Evolutionary conservation across 1,140 invertebrate species (phyloP).

Genomic region (Limonius californicus): DNA sequence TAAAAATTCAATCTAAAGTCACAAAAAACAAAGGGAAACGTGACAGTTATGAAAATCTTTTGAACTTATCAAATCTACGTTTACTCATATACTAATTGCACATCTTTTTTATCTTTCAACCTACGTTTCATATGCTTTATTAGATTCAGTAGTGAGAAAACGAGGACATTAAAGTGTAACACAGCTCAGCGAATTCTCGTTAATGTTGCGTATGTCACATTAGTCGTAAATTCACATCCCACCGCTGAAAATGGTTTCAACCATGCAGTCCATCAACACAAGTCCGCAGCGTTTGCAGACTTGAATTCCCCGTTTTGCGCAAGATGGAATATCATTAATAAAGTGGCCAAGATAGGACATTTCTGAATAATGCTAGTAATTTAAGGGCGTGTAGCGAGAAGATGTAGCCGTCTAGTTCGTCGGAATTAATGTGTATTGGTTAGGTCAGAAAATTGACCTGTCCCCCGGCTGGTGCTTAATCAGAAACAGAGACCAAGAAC

Average conservation of each 20-base stretch:
- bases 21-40: no score
- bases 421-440: constrained; percentile 20
- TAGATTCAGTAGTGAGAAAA: constrained; percentile 1
- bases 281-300: no score
- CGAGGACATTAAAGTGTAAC: neutral
- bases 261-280: neutral
- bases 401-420: constrained; percentile 19
- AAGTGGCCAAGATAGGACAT: constrained; percentile 2
- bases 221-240: constrained; percentile 5
- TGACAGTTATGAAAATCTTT: no score
- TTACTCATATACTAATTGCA: no score
- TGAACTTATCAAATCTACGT: no score
- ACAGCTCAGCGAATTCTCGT: neutral
- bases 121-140: no score
- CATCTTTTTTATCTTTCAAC: no score
- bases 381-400: constrained; percentile 17
- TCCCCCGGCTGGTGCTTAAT: neutral
- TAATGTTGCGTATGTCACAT: constrained; percentile 13
- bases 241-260: neutral
- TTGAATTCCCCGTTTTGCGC: constrained; percentile 13
- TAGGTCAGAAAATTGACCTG: constrained; percentile 14
- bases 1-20: no score
- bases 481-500: constrained; percentile 7
- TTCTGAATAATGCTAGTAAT: constrained; percentile 23
- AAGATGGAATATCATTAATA: constrained; percentile 18